A percentile compares a stretch with the other conserved stretches of the same genome.
These are phyloP conservation scores for Aphis craccivora DNA, from an alignment of 1,140 invertebrate genomes.

Conservation along the genomic window DNA sequence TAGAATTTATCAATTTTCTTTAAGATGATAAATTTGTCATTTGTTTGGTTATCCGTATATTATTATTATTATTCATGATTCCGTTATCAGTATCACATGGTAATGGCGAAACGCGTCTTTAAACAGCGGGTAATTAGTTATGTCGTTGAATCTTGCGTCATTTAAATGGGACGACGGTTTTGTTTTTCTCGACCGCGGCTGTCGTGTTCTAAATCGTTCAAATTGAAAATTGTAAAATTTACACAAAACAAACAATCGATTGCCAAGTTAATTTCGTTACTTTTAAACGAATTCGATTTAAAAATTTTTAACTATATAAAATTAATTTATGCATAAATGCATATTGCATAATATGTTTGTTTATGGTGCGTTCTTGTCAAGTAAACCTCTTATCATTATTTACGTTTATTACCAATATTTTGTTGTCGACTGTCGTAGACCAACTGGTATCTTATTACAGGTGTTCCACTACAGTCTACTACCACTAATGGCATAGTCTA, in stretches of 20 bases:
- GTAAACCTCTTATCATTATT: not conserved
- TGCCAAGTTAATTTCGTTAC: not conserved
- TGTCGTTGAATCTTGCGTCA: not conserved
- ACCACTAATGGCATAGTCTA: too few relatives aligned
- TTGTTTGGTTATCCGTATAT: constrained; percentile 48
- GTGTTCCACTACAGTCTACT: too few relatives aligned
- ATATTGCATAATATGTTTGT: not conserved
- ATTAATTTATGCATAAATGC: constrained; percentile 9
- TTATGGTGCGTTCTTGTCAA: not conserved
- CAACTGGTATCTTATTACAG: too few relatives aligned
- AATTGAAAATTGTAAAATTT: not conserved
- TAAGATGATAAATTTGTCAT: not conserved
- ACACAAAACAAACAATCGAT: not conserved
- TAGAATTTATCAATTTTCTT: not conserved
- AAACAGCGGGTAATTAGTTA: not conserved
- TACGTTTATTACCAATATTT: not conserved
- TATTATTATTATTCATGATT: not conserved
- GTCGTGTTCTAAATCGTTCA: too few relatives aligned
- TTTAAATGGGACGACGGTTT: not conserved
- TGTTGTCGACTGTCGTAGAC: too few relatives aligned
- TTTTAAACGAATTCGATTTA: not conserved
- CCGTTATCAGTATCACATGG: constrained; percentile 10
- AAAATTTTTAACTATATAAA: not conserved
- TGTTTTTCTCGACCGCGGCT: not conserved
- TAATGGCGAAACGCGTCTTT: constrained; percentile 19